Conservation (phyloP, 2,888 invertebrate species). For the Aporophyla nigra region DNA sequence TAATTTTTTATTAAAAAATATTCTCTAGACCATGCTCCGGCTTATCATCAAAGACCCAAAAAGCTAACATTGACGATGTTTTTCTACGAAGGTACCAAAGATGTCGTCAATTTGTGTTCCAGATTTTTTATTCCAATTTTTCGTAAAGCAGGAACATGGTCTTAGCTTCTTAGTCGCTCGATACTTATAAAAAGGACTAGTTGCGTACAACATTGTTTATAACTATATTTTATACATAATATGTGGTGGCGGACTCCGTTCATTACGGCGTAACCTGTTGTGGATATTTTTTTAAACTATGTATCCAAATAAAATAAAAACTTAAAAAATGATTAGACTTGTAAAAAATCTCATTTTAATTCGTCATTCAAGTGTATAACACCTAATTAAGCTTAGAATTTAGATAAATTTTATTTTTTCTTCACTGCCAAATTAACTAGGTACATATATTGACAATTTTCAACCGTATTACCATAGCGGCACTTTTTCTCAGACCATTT, state of each 20-base stretch:
- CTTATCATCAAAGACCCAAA: slow-evolving; percentile 7
- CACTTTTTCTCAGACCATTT: not conserved
- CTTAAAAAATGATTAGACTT: not conserved
- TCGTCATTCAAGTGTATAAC: not conserved
- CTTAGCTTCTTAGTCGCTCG: slow-evolving; percentile 27
- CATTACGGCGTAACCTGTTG: slow-evolving; percentile 44
- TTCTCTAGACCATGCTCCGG: slow-evolving; percentile 27
- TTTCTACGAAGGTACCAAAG: slow-evolving; percentile 15
- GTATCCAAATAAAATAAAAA: no score
- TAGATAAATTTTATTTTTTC: not conserved
- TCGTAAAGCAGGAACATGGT: slow-evolving; percentile 21
- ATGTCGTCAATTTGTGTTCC: not conserved
- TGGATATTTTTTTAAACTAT: not conserved
- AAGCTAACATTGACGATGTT: slow-evolving; percentile 18
- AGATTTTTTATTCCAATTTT: not conserved
- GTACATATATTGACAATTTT: not conserved
- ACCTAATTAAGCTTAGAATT: not conserved
- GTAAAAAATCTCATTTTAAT: not conserved
- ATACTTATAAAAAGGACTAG: slow-evolving; percentile 77
- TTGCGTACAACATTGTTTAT: slow-evolving; percentile 76
- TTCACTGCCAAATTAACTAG: not conserved
- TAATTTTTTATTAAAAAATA: slow-evolving; percentile 55
- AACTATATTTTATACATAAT: slow-evolving; percentile 64
- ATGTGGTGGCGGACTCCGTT: slow-evolving; percentile 29
- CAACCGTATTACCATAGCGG: not conserved